Evolutionary conservation across 2,888 invertebrate genomes (phyloP).

Genomic region (Sisyra nigra): DNA sequence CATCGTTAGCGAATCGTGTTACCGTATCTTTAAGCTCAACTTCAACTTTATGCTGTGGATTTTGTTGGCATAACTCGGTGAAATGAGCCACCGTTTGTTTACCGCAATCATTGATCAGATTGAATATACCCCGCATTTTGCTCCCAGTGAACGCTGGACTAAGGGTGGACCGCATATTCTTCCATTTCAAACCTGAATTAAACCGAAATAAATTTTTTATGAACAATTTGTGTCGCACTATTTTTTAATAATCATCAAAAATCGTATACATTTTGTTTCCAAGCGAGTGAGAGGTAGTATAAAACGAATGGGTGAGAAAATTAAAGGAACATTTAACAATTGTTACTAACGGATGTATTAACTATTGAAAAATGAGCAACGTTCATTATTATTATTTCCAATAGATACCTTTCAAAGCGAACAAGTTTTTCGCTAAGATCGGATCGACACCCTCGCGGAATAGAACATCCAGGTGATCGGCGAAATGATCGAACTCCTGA

Average conservation of each 20-base stretch:
- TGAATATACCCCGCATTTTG: conserved; percentile 14
- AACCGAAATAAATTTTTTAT: neutral
- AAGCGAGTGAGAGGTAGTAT: no score
- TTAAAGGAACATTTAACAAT: no score
- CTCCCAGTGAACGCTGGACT: conserved; percentile 15
- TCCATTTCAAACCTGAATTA: conserved; percentile 14
- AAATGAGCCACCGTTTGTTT: conserved; percentile 12
- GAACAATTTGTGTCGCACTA: neutral
- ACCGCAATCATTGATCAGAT: conserved; percentile 13
- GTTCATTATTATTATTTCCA: neutral
- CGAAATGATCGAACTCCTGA: no score
- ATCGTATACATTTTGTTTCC: no score
- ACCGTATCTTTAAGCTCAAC: conserved; percentile 23
- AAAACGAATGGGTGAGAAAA: no score
- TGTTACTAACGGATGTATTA: no score
- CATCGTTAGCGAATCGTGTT: conserved; percentile 25
- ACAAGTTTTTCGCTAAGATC: no score
- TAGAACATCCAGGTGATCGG: no score
- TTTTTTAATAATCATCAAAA: no score
- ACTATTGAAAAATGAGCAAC: neutral
- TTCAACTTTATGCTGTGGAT: neutral
- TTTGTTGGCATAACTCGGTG: no score
- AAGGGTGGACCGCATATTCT: conserved; percentile 13
- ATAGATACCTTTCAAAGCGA: no score
- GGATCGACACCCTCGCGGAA: no score